Evolutionary conservation across 2,797 vertebrate genomes (phyloP), one percentile per base, ranked within the genome.

Genomic region (Lithobates sylvaticus): DNA sequence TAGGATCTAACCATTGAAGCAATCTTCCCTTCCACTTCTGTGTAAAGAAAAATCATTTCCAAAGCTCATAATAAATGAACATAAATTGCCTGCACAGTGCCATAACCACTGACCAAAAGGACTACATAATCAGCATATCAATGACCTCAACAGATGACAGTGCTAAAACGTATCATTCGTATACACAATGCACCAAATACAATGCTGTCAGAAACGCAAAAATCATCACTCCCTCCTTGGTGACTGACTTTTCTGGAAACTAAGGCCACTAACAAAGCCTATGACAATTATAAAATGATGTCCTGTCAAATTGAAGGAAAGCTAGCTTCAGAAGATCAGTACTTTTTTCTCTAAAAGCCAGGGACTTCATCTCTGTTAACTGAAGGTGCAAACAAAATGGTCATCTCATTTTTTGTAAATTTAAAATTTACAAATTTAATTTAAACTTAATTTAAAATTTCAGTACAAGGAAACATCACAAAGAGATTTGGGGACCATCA

Each of bases 11-110:
- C 76, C 42, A 84, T 84, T 67, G 81, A 87, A 87, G 18, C n/a
- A 4, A 26, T 84, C 18, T 87, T 84, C 16, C 86, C 86, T 26
- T 87, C 86, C 69, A 87, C 86, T 13, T 87, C 86, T 29, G 86
- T 87, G 58, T 86, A 76, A 81, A 65, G 70, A 26, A 47, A 79
- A 21, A 18, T 58, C 27, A 50, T 50, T 76, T 67, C 9, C 54
- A 42, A 76, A 58, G 13, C 58, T 27, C 13, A 26, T 54, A 42
- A 32, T 54, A 50, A n/a, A 77, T 42, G 39, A 10, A 78, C 36
- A 10, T 68, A 42, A 21, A 71, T 72, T 47, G n/a, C 61, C 39
- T 6, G 23, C 72, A 27, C 44, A 64, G 76, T 87, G 61, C 67
- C 74, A 76, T 65, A 78, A 86, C 54, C 74, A 65, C 36, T 82